Conservation (phyloP, 2,888 invertebrate species). For the Trilocha varians region DNA sequence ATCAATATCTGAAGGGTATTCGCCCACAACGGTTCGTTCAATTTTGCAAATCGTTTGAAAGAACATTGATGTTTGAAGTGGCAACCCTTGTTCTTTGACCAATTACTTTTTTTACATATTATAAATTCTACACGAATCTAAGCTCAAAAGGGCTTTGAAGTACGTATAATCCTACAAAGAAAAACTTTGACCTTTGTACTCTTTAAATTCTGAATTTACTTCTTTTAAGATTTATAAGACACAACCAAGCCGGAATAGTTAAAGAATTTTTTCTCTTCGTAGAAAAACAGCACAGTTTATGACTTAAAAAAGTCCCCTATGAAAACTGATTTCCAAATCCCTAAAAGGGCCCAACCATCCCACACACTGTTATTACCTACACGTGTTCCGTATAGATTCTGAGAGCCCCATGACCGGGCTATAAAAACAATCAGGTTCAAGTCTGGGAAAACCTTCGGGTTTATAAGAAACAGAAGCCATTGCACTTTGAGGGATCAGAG, state of each 20-base stretch:
- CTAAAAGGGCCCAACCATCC: neutral
- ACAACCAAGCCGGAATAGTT: no score
- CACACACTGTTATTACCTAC: slow-evolving; percentile 24
- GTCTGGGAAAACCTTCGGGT: slow-evolving; percentile 31
- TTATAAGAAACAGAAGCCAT: slow-evolving; percentile 60
- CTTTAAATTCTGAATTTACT: no score
- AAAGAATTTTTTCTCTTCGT: no score
- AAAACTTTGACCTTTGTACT: no score
- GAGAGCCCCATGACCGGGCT: slow-evolving; percentile 35
- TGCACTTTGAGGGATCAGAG: slow-evolving; percentile 31
- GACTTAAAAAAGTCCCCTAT: neutral
- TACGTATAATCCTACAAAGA: no score
- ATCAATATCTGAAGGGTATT: slow-evolving; percentile 46
- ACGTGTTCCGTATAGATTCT: slow-evolving; percentile 51
- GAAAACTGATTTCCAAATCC: neutral
- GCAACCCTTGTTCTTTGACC: slow-evolving; percentile 2
- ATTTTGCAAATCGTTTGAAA: slow-evolving; percentile 26
- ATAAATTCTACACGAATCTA: no score
- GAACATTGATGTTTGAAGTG: slow-evolving; percentile 17
- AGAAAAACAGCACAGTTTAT: no score
- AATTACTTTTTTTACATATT: neutral
- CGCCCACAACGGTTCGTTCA: slow-evolving; percentile 19
- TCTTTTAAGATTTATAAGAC: no score
- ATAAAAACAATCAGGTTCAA: slow-evolving; percentile 66
- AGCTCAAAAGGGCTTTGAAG: no score